Base-by-base conservation (phyloP, 2,888 invertebrate genomes). In the Himalopsyche tibetana region DNA sequence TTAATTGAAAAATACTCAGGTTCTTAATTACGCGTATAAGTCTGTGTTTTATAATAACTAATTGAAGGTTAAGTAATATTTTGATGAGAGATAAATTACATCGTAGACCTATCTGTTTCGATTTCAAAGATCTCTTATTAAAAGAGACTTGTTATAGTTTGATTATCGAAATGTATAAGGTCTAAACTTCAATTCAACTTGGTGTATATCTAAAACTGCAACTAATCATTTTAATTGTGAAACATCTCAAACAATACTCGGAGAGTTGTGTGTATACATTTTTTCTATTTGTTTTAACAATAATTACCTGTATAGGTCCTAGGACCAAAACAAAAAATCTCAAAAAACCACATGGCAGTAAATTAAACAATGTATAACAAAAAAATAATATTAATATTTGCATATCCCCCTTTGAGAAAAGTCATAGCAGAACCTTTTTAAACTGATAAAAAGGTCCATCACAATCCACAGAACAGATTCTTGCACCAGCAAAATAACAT, bases 281-380 rank as follows among this genome's bases (percentile, higher is more conserved):
- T 56, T 19, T 8, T 19, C 63, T 63, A 63, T 4, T 28, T 63
- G 28, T 63, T 63, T 63, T 19, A 19, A 63, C 63, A 63, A 63
- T 63, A 63, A 63, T 51, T n/a, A 4, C 28, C n/a, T 63, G 63
- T 63, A 63, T n/a, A 63, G 19, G 63, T 63, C 63, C 63, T 19
- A n/a, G 63, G 63, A 63, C 63, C 63, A 63, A 19, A 63, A 63
- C 63, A 63, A 63, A 63, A 63, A 19, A 63, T 19, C 9, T 28
- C 28, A n/a, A 63, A 56, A 63, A 63, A 63, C 63, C 63, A 63
- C 63, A 63, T 63, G 63, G 63, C 63, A 63, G 63, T 19, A 63
- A 63, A 63, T 19, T 28, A 63, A 63, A 63, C 63, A 63, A 63
- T 63, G 63, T 63, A 63, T 63, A 63, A 63, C 63, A 63, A 63